Conservation (phyloP, 2,113 vertebrate species). For the Pluvialis apricaria region DNA sequence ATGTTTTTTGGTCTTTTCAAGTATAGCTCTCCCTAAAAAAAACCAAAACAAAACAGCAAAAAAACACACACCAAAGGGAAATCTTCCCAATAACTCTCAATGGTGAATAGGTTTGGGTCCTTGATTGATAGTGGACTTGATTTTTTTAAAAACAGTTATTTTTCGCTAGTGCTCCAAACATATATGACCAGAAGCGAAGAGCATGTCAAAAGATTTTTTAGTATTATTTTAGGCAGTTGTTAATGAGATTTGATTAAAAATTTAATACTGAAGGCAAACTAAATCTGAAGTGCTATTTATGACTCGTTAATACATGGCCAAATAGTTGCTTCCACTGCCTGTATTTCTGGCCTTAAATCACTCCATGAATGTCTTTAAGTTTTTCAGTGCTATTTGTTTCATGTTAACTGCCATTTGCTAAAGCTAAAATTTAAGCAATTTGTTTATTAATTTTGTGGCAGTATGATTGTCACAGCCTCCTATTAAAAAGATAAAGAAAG, state of each 20-base stretch:
- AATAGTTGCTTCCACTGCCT: neutral
- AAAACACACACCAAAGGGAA: accelerated
- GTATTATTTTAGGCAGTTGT: neutral
- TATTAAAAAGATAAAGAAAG: neutral
- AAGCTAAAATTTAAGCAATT: neutral
- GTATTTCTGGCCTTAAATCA: neutral
- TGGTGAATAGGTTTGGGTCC: neutral
- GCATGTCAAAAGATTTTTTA: neutral
- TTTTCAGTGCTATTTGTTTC: neutral
- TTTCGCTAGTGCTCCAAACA: neutral
- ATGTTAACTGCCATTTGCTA: neutral
- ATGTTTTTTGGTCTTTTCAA: neutral
- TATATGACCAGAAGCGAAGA: neutral
- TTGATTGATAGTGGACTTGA: neutral
- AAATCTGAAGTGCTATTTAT: neutral
- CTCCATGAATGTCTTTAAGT: neutral
- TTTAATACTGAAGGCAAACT: neutral
- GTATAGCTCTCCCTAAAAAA: neutral
- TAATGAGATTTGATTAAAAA: neutral
- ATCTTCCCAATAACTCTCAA: neutral
- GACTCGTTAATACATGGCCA: neutral
- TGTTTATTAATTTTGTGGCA: neutral
- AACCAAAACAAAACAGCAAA: neutral
- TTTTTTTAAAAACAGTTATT: neutral
- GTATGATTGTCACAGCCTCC: neutral